Evolutionary conservation across 2,888 invertebrate species (phyloP), one percentile per base, ranked within the genome.

Genomic region (Timema cristinae): DNA sequence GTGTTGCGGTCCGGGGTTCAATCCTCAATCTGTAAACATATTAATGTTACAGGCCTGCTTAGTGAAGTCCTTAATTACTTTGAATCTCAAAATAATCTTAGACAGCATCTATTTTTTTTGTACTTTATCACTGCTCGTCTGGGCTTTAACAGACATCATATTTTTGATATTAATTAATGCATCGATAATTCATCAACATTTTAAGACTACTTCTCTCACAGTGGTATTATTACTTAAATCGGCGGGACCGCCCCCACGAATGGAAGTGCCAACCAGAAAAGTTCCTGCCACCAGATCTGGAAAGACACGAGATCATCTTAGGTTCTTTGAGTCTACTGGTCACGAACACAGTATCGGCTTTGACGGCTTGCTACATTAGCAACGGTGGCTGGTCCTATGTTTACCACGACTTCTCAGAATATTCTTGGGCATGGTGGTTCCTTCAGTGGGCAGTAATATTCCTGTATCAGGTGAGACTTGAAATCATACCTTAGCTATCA

Each of bases 231-330:
- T 91, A 91, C 81, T 84, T 90, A 32, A 83, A 85, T 2, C 85
- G 86, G 78, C 82, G 87, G 0, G 86, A 90, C 77, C 78, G 81
- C 8, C 84, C 91, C 0, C 83, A 88, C 69, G 88, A 89, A 76
- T 91, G 91, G 91, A 91, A 91, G 82, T 88, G 90, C 75, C 91
- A 91, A 78, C 91, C 91, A 0, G 84, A 84, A 61, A 89, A 89
- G 75, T 91, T 89, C 87, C 77, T 91, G 11, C 81, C 87, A 0
- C 87, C 89, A 0, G 88, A 90, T 72, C 80, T 91, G 70, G 90
- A 91, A 78, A 83, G 86, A 6, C 89, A 91, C 76, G 91, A 91
- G 81, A 89, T 91, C 75, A 81, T 88, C 77, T 78, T 88, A 6
- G 91, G 91, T 0, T 85, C 86, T 0, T 7, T 86, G 2, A 87